These are phyloP conservation scores for Ormyrus thymus DNA, from an alignment of 2,888 invertebrate species.

Conservation along the genomic window DNA sequence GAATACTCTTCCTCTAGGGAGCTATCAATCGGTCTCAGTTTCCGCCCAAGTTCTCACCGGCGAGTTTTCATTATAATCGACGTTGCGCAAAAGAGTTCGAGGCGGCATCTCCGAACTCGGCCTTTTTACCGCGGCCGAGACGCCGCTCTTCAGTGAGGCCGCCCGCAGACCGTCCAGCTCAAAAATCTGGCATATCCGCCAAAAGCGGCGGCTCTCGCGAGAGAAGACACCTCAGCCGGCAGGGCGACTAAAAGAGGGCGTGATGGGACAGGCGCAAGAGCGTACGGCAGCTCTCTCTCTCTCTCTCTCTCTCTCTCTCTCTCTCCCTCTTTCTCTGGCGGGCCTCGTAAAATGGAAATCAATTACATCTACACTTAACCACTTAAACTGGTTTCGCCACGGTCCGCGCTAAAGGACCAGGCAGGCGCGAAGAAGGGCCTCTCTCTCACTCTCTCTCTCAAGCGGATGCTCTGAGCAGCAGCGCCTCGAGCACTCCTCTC, in stretches of 20 bases:
- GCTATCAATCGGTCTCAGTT: no score
- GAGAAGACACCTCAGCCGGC: not conserved
- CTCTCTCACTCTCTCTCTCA: slow-evolving; percentile 58
- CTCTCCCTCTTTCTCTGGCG: no score
- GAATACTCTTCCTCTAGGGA: no score
- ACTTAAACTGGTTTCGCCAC: slow-evolving; percentile 75
- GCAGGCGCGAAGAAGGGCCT: not conserved
- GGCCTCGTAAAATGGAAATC: slow-evolving; percentile 75
- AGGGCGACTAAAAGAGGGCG: slow-evolving; percentile 38
- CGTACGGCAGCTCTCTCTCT: not conserved
- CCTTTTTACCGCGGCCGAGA: not conserved
- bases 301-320: no score
- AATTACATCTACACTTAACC: slow-evolving; percentile 75
- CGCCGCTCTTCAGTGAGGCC: not conserved
- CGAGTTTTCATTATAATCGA: no score
- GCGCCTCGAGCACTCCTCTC: slow-evolving; percentile 51
- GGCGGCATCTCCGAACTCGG: no score
- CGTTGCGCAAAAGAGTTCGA: no score
- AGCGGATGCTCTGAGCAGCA: no score
- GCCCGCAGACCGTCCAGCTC: not conserved
- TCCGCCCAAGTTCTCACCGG: no score
- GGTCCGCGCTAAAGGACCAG: slow-evolving; percentile 61
- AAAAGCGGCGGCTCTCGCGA: not conserved
- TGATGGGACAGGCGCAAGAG: slow-evolving; percentile 44
- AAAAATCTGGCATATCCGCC: not conserved